Evolutionary conservation across 2,888 invertebrate genomes (phyloP), one percentile per base, ranked within the genome.

Genomic region (Pristionchus mayeri): DNA sequence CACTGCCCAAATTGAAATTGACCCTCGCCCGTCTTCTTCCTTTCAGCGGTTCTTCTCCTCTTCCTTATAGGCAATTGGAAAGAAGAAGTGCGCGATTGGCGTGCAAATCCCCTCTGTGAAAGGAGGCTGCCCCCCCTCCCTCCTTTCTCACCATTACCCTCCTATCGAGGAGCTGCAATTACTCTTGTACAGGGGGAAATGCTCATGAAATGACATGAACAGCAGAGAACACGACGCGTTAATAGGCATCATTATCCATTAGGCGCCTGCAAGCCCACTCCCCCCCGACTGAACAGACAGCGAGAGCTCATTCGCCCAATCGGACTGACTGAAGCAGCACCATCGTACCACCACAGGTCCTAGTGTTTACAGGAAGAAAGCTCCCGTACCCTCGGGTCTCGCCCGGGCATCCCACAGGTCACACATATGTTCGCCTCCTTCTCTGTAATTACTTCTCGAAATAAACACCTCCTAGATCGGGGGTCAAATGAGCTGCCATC

Each of bases 171-270:
- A 11, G 40, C 71, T 44, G 40, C 71, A 71, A 71, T 71, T 71
- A 71, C 71, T 71, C 71, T 71, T 71, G 71, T 16, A 60, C 3
- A 34, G 34, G 30, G 21, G 40, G 54, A 13, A n/a, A 18, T 16
- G n/a, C 54, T 54, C 54, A 54, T n/a, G n/a, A 54, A 7, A 54
- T 18, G 54, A 54, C 54, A 54, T 54, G 54, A 54, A 18, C 67
- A 71, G 37, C 67, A 60, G 37, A 40, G 71, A 44, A 37, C 40
- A 24, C 71, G n/a, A 63, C 24, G 40, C 18, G 34, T 40, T 71
- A 71, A 71, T 71, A 71, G 71, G 71, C 40, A 71, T 71, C 71
- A 71, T 71, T 71, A 71, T 34, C 71, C 71, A 71, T 71, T 71
- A 71, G 44, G 67, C 27, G 9, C 63, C 63, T 24, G n/a, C 40